Evolutionary conservation across 2,888 invertebrate species (phyloP), one percentile per base, ranked within the genome.

Genomic region (Drosophila pseudotalamancana): DNA sequence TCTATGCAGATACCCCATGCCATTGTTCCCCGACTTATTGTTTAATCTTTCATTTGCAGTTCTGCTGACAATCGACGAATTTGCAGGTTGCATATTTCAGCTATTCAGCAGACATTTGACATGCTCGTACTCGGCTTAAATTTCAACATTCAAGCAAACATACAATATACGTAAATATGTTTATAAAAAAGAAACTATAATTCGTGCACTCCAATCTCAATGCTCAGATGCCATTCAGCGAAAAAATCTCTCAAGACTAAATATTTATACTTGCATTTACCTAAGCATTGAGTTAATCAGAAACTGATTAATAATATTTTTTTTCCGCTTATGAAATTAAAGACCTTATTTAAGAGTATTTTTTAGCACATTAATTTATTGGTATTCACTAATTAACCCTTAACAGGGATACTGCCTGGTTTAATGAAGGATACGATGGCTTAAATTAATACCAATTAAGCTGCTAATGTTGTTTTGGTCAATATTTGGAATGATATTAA

Each of bases 1-100:
- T 18, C 14, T 46, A 48, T 21, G 18, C 18, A 18, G n/a, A 9
- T 32, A 27, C 50, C 49, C 59, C 55, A 18, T 45, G 46, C 60
- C 40, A 54, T 67, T 60, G 56, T 57, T 61, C 49, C 43, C 56
- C 54, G 64, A 63, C 55, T 79, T 66, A 66, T 79, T 84, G 79
- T 87, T 80, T 53, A 70, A 77, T 79, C 80, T 83, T 69, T 63
- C 72, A 69, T 72, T 59, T 83, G 83, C 76, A 82, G 79, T 81
- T 72, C 63, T 68, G 63, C 64, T 48, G 65, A 55, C 65, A 56
- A 49, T 34, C 55, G 25, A 16, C 42, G 21, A 42, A 53, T 25
- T 40, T 64, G 34, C 50, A 54, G 69, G 53, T 66, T 46, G 66
- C 72, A 76, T 54, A 59, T 66, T 59, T 74, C 46, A 49, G 19